Base-by-base conservation (phyloP, 2,888 invertebrate species). In the Ophonus ardosiacus region DNA sequence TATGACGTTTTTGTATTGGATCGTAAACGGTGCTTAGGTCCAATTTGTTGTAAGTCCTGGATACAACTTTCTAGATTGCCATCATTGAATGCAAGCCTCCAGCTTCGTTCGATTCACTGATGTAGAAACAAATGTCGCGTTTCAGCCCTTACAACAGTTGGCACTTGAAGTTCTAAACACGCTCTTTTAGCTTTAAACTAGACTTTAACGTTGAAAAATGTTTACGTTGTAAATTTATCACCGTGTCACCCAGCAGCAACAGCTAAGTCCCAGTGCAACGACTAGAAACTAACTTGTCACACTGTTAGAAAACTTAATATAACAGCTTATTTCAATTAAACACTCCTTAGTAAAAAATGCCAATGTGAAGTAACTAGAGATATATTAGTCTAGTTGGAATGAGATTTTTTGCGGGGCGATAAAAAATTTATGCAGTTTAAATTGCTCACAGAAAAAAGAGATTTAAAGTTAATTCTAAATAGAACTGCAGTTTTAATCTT, bases 201-300 rank as follows among this genome's bases (percentile, higher is more conserved):
- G 84, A 84, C 84, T 84, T 78, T 84, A 76, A 84, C 84, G 84
- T 76, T 78, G 84, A 84, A 84, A 84, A 84, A 84, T 84, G 84
- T 84, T 84, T 84, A 84, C 63, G 65, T 31, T 63, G 84, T 63
- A 78, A 84, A 84, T 84, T 84, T 84, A 84, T 84, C 84, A 84
- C 84, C 38, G 63, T 84, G 76, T 61, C 71, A 74, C 63, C 21
- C 40, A 65, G 43, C 63, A 78, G 80, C 38, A 80, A 61, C 79
- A 79, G 61, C 63, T 59, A 61, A 80, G 80, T 10, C 59, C 21
- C 40, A 40, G 80, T 80, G 61, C 80, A 40, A 13, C 15, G 43
- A 78, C 57, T 31, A 78, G 78, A 51, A 78, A 51, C 71, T 8
- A 18, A 74, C 10, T 43, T 40, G 68, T 71, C 43, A 43, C 43